Conservation (phyloP, 2,888 invertebrate species). For the Unio pictorum region DNA sequence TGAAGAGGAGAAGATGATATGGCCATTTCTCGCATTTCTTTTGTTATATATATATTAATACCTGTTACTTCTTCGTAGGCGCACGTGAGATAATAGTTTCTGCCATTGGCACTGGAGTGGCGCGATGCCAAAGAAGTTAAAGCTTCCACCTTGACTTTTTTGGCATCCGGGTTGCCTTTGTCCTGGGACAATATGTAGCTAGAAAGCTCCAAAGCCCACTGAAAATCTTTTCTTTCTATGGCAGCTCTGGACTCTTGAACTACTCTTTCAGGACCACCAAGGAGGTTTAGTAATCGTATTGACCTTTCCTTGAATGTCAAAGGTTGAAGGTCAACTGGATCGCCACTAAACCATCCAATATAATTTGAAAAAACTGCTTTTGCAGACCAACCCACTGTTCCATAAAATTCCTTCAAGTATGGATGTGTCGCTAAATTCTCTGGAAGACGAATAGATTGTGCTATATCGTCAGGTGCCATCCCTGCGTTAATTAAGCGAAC, state of each 20-base stretch:
- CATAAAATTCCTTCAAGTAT: constrained; percentile 60
- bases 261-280: constrained; percentile 36
- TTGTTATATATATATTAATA: constrained; percentile 14
- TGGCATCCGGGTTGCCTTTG: constrained; percentile 33
- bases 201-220: constrained; percentile 59
- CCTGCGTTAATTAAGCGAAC: constrained; percentile 61
- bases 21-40: constrained; percentile 9
- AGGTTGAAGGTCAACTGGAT: constrained; percentile 49
- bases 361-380: constrained; percentile 49
- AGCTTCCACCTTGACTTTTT: constrained; percentile 41
- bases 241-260: constrained; percentile 39
- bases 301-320: constrained; percentile 44
- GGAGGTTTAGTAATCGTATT: constrained; percentile 41
- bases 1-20: constrained; percentile 28
- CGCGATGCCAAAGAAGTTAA: constrained; percentile 41
- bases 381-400: constrained; percentile 61
- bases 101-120: constrained; percentile 53
- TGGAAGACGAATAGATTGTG: constrained; percentile 48
- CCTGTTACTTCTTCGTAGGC: constrained; percentile 49
- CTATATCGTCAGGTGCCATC: constrained; percentile 61
- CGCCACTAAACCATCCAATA: constrained; percentile 56
- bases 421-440: constrained; percentile 43
- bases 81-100: constrained; percentile 59
- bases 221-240: constrained; percentile 42
- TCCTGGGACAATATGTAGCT: constrained; percentile 34